Evolutionary conservation across 2,888 invertebrate species (phyloP).

Genomic region (Penaeus monodon): DNA sequence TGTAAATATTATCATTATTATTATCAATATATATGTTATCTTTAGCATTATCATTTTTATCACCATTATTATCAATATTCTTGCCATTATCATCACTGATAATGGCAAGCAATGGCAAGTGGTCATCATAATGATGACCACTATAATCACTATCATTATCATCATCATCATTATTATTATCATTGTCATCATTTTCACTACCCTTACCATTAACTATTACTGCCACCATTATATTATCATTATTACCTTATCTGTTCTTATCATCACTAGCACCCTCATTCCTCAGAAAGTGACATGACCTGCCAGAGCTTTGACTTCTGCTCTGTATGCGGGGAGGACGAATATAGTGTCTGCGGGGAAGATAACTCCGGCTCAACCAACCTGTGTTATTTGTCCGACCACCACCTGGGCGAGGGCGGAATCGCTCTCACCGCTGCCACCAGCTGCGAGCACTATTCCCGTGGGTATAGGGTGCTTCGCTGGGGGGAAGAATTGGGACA

Average conservation of each 20-base stretch:
- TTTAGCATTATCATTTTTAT: not conserved
- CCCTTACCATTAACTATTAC: no score
- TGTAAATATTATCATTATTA: no score
- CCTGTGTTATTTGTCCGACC: slow-evolving; percentile 36
- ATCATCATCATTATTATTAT: no score
- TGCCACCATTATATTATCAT: no score
- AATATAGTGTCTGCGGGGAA: slow-evolving; percentile 33
- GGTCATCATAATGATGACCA: not conserved
- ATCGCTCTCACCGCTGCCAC: slow-evolving; percentile 14
- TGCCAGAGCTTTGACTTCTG: slow-evolving; percentile 55
- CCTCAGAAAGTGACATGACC: slow-evolving; percentile 24
- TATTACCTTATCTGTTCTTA: no score
- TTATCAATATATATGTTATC: not conserved
- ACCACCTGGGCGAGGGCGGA: slow-evolving; percentile 45
- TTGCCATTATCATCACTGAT: not conserved
- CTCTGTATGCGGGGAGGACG: slow-evolving; percentile 15
- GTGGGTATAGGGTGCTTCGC: not conserved
- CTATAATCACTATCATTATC: not conserved
- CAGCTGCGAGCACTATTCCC: slow-evolving; percentile 43
- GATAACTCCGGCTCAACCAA: not conserved
- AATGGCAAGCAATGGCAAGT: not conserved
- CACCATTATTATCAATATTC: not conserved
- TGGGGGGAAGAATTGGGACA: no score
- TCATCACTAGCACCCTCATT: not conserved
- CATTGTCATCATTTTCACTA: no score